Conservation (phyloP, 2,888 invertebrate species). For the Melipona beecheii region DNA sequence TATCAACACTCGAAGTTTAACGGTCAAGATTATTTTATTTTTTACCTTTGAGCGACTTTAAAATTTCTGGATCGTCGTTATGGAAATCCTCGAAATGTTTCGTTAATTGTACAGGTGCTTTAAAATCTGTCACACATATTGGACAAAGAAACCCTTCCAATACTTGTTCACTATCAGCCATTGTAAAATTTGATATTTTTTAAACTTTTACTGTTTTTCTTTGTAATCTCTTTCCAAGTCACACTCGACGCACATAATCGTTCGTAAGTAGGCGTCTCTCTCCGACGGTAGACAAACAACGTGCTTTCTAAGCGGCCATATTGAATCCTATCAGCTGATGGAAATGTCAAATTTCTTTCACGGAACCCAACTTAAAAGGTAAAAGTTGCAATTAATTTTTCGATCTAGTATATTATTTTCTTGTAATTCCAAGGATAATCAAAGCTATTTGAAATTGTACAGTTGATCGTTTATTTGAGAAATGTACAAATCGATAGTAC, state of each 20-base stretch:
- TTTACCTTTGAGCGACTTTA: slow-evolving; percentile 91
- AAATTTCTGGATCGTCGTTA: slow-evolving; percentile 93
- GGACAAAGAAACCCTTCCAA: slow-evolving; percentile 98
- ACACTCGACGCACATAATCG: slow-evolving; percentile 14
- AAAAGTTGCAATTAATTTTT: not conserved
- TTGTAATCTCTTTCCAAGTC: slow-evolving; percentile 5
- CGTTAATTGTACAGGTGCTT: slow-evolving; percentile 92
- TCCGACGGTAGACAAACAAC: slow-evolving; percentile 24
- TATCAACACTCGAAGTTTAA: not conserved
- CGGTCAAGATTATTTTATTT: not conserved
- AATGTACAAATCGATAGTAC: slow-evolving; percentile 17
- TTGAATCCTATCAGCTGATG: slow-evolving; percentile 68
- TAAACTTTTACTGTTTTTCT: slow-evolving; percentile 21
- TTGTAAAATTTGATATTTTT: slow-evolving; percentile 1
- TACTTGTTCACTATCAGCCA: slow-evolving; percentile 87
- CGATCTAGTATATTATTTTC: not conserved
- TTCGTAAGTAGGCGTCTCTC: slow-evolving; percentile 52
- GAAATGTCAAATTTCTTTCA: slow-evolving; percentile 54
- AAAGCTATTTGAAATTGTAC: not conserved
- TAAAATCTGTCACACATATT: slow-evolving; percentile 95
- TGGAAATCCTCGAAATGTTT: slow-evolving; percentile 96
- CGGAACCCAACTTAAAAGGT: not conserved
- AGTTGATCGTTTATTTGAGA: slow-evolving; percentile 36
- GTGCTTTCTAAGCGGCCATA: slow-evolving; percentile 60
- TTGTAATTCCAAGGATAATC: not conserved